These are phyloP conservation scores for Caloenas nicobarica DNA, from an alignment of 2,113 vertebrate species.

Conservation along the genomic window DNA sequence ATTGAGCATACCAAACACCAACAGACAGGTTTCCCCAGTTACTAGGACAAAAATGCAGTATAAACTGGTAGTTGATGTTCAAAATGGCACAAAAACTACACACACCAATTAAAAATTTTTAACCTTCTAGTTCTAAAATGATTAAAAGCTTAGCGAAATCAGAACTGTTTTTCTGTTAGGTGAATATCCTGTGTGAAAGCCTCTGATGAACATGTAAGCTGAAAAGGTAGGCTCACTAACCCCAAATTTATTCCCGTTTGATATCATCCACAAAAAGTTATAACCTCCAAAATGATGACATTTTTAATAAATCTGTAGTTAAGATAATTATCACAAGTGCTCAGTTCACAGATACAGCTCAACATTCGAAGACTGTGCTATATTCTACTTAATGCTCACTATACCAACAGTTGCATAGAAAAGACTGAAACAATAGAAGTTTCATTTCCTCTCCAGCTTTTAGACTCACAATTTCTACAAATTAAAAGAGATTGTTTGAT, in stretches of 20 bases:
- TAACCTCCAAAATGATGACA: neutral
- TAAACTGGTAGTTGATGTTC: neutral
- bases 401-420: neutral
- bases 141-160: neutral
- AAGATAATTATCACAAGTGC: neutral
- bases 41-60: neutral
- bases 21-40: neutral
- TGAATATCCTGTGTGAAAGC: neutral
- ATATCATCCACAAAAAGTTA: neutral
- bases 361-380: neutral
- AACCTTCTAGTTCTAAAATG: neutral
- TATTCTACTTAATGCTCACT: neutral
- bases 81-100: neutral
- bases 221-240: neutral
- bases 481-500: neutral
- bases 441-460: neutral
- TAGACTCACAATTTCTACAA: neutral
- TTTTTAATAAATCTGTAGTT: neutral
- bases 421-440: neutral
- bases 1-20: neutral
- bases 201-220: neutral
- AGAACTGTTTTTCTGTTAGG: neutral
- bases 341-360: neutral
- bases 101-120: neutral
- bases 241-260: neutral